Evolutionary conservation across 2,113 vertebrate genomes (phyloP).

Genomic region (Scatophagus argus): DNA sequence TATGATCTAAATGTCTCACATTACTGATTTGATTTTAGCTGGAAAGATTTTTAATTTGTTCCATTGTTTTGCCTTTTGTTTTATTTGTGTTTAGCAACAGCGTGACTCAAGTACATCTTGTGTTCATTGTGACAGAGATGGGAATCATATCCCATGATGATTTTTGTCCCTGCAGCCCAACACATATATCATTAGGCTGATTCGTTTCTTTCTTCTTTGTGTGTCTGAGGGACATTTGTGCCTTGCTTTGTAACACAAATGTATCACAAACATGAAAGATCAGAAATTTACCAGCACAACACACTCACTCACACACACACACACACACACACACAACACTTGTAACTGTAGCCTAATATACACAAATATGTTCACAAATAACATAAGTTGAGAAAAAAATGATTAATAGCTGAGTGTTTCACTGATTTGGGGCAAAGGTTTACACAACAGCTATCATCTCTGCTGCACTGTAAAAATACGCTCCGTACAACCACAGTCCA

Average conservation of each 20-base stretch:
- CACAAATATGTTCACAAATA: no score
- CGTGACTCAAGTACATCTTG: slow-evolving; percentile 53
- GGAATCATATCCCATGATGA: slow-evolving; percentile 4
- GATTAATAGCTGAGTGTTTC: background rate
- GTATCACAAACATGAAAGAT: background rate
- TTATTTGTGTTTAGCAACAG: slow-evolving; percentile 35
- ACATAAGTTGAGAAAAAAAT: no score
- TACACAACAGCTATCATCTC: no score
- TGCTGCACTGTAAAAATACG: background rate
- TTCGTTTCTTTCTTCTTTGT: slow-evolving; percentile 17
- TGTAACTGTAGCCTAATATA: no score
- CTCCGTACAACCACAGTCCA: background rate
- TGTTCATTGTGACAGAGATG: slow-evolving; percentile 41
- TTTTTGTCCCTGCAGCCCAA: slow-evolving; percentile 9
- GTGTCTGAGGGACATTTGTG: no score
- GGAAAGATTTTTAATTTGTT: slow-evolving; percentile 15
- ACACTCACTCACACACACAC: background rate
- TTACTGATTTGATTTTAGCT: slow-evolving; percentile 3
- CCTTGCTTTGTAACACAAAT: background rate
- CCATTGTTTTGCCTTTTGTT: slow-evolving; percentile 48
- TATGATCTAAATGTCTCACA: background rate
- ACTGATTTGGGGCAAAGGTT: background rate
- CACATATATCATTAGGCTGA: background rate
- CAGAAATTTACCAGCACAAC: background rate
- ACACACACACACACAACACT: background rate